Conservation (phyloP, 2,888 invertebrate species). For the Mallateleia sp. region DNA sequence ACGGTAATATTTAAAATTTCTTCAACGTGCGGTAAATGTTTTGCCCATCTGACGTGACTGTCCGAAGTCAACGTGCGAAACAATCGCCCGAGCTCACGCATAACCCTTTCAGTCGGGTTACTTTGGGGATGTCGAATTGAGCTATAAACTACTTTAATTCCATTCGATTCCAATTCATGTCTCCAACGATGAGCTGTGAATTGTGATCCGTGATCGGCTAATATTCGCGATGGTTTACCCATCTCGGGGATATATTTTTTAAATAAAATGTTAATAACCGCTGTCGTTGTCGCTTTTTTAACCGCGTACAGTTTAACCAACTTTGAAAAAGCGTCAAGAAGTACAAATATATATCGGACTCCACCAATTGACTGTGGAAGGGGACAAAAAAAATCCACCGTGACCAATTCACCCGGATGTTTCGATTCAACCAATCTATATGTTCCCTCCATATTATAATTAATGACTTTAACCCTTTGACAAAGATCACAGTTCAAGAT, state of each 20-base stretch:
- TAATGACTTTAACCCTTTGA: conserved; percentile 8
- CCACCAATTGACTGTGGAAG: conserved; percentile 13
- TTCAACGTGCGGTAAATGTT: conserved; percentile 32
- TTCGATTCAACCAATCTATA: conserved; percentile 3
- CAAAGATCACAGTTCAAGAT: conserved; percentile 5
- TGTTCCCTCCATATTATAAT: conserved; percentile 12
- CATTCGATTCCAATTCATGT: not conserved
- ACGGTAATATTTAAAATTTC: conserved; percentile 38
- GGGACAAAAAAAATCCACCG: conserved; percentile 40
- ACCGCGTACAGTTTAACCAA: conserved; percentile 28
- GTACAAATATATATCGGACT: conserved; percentile 15
- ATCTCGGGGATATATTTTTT: no score
- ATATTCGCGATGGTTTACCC: conserved; percentile 9
- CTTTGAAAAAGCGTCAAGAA: no score
- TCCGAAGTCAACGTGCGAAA: conserved; percentile 34
- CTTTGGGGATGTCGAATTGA: conserved; percentile 74
- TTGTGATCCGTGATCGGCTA: conserved; percentile 68
- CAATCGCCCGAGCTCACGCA: conserved; percentile 71
- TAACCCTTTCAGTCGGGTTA: no score
- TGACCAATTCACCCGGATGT: no score
- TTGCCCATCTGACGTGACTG: conserved; percentile 34
- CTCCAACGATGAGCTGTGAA: conserved; percentile 77
- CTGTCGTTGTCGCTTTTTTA: conserved; percentile 8
- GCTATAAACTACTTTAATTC: conserved; percentile 31
- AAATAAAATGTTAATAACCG: not conserved